Evolutionary conservation across 2,113 vertebrate genomes (phyloP).

Genomic region (Rana temporaria): DNA sequence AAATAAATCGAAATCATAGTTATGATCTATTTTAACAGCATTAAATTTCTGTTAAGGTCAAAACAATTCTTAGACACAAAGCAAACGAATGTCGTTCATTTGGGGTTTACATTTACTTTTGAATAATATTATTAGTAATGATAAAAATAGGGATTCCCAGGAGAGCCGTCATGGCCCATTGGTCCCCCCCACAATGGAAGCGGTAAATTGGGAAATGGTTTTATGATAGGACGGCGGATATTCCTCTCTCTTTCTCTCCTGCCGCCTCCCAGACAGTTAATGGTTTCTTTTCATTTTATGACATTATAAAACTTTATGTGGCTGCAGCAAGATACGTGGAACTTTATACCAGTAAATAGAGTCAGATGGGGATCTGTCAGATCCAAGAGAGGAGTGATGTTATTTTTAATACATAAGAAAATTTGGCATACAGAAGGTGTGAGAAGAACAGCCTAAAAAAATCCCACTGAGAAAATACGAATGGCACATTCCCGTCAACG

Average conservation of each 20-base stretch:
- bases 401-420: slow-evolving; percentile 9
- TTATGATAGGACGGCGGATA: background rate
- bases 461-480: no score
- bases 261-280: slow-evolving; percentile 8
- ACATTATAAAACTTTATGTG: slow-evolving; percentile 31
- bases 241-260: background rate
- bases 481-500: no score
- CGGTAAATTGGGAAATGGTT: background rate
- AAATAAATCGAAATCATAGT: no score
- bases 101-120: no score
- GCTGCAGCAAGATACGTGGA: slow-evolving; percentile 10
- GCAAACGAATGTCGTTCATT: no score
- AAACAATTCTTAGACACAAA: no score
- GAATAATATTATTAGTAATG: no score
- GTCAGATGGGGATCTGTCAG: slow-evolving; percentile 40
- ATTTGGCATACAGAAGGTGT: background rate
- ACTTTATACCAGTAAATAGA: slow-evolving; percentile 29
- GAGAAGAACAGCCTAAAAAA: background rate
- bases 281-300: slow-evolving; percentile 33
- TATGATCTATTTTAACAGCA: no score
- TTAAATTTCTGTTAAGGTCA: no score
- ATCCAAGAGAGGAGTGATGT: slow-evolving; percentile 1
- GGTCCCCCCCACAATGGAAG: no score
- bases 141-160: no score
- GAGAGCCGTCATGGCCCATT: no score